Evolutionary conservation across 1,140 invertebrate genomes (phyloP).

Genomic region (Diabrotica undecimpunctata): DNA sequence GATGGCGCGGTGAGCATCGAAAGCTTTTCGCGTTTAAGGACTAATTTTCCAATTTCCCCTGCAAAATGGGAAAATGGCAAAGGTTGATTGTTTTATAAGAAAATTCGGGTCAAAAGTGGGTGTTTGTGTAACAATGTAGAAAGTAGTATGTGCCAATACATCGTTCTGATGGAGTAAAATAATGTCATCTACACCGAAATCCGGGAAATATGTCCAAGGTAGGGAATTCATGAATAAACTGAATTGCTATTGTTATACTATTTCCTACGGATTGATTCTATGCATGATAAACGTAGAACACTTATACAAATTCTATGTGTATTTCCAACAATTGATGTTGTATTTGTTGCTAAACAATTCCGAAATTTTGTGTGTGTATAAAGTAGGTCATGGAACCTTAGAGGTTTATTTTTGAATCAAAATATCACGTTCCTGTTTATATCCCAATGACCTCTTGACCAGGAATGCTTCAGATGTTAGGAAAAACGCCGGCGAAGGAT

Average conservation of each 20-base stretch:
- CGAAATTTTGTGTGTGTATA: background rate
- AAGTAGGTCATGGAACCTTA: conserved; percentile 2
- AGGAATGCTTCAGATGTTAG: too few species aligned
- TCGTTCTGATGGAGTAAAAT: conserved; percentile 27
- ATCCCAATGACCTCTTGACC: too few species aligned
- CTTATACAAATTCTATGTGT: too few species aligned
- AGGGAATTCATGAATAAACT: conserved; percentile 2
- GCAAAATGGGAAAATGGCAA: conserved; percentile 3
- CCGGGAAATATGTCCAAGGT: conserved; percentile 37
- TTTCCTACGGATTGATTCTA: too few species aligned
- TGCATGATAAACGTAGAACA: too few species aligned
- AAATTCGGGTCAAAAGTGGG: background rate
- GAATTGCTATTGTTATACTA: too few species aligned
- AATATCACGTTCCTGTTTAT: too few species aligned
- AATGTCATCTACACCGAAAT: conserved; percentile 38
- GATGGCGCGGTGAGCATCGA: background rate
- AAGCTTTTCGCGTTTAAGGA: background rate
- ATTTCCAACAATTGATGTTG: too few species aligned
- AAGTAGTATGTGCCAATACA: background rate
- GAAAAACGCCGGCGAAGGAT: too few species aligned
- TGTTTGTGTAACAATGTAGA: background rate
- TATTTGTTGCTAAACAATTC: too few species aligned
- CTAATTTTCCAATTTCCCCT: conserved; percentile 9
- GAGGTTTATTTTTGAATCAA: too few species aligned
- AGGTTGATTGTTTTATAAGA: background rate